Conservation (phyloP, 2,113 vertebrate species). For the Protobothrops mucrosquamatus region DNA sequence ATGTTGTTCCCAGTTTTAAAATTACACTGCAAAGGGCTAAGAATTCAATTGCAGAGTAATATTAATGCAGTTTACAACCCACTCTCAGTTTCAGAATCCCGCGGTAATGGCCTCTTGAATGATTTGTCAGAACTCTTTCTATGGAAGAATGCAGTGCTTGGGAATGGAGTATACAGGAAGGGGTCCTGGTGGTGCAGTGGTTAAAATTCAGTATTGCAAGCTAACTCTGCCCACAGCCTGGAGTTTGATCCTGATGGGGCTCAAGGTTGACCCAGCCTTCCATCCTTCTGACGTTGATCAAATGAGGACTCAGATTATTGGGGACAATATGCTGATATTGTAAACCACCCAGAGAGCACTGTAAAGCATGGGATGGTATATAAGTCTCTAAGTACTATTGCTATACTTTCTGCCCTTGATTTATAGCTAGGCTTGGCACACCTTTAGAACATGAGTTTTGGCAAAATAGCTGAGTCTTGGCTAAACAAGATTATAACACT, state of each 20-base stretch:
- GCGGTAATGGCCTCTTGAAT: slow-evolving; percentile 14
- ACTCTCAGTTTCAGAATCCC: background rate
- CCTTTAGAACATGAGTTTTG: background rate
- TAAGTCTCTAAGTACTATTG: background rate
- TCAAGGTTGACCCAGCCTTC: background rate
- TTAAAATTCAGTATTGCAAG: background rate
- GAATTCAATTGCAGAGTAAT: slow-evolving; percentile 40
- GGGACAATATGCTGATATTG: background rate
- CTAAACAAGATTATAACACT: background rate
- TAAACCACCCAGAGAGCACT: background rate
- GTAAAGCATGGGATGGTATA: background rate
- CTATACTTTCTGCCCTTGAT: background rate
- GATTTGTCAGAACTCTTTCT: background rate
- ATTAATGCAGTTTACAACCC: background rate
- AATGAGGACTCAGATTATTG: background rate
- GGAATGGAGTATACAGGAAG: background rate
- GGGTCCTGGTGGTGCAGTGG: background rate
- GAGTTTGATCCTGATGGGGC: background rate
- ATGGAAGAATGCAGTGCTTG: background rate
- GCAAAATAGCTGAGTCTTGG: background rate
- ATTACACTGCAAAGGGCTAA: background rate
- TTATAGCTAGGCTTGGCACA: background rate
- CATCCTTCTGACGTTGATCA: background rate
- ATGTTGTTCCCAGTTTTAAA: slow-evolving; percentile 53
- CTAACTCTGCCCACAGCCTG: background rate